Evolutionary conservation across 2,113 vertebrate genomes (phyloP).

Genomic region (Falco punctatus): DNA sequence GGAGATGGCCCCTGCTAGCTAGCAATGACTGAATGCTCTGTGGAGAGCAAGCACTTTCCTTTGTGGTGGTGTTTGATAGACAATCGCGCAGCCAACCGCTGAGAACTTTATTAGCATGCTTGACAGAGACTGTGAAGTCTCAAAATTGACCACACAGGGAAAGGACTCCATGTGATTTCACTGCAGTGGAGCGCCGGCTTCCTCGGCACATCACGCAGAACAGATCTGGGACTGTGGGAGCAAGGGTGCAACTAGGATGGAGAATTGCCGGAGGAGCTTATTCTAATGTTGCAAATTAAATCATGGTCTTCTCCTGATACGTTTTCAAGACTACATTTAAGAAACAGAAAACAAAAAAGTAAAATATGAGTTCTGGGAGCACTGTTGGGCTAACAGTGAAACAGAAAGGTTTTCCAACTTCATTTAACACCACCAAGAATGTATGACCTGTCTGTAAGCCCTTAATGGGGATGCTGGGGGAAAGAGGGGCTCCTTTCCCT

Average conservation of each 20-base stretch:
- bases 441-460: neutral
- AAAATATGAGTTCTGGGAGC: neutral
- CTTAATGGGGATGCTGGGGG: neutral
- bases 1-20: neutral
- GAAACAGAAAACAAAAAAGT: neutral
- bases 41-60: neutral
- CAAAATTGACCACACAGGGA: neutral
- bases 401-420: neutral
- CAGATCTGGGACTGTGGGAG: neutral
- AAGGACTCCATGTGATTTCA: neutral
- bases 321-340: neutral
- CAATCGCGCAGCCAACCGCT: neutral
- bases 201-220: neutral
- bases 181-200: neutral
- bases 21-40: neutral
- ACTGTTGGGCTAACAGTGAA: neutral
- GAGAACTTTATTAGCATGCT: slow-evolving; percentile 3
- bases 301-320: neutral
- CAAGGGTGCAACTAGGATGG: neutral
- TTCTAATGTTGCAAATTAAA: neutral
- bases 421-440: neutral
- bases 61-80: neutral
- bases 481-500: neutral
- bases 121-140: neutral
- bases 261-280: neutral